Evolutionary conservation across 2,797 vertebrate species (phyloP).

Genomic region (Takifugu rubripes): DNA sequence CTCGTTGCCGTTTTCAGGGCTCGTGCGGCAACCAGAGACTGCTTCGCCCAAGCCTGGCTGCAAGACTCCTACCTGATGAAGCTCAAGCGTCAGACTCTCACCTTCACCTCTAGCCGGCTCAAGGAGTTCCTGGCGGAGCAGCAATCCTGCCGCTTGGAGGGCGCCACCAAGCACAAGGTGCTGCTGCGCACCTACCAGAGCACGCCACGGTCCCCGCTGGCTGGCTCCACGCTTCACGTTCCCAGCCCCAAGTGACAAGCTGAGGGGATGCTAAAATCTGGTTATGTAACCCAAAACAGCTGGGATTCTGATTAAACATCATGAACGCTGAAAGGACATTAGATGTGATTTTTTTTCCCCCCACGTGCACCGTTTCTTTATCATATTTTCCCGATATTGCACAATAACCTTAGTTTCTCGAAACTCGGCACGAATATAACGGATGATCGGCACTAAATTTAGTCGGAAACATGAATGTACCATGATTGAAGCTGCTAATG

Average conservation of each 20-base stretch:
- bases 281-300: background rate
- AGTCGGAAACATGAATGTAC: slow-evolving; percentile 48
- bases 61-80: slow-evolving; percentile 98
- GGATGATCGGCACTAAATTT: slow-evolving; percentile 28
- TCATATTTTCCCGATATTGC: slow-evolving; percentile 36
- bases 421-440: background rate
- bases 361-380: slow-evolving; percentile 39
- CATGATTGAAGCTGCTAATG: slow-evolving; percentile 66
- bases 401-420: slow-evolving; percentile 36
- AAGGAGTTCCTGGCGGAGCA: slow-evolving; percentile 93
- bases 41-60: slow-evolving; percentile 90
- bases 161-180: slow-evolving; percentile 91
- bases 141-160: slow-evolving; percentile 78
- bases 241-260: slow-evolving; percentile 63
- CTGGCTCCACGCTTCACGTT: slow-evolving; percentile 54
- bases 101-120: slow-evolving; percentile 88
- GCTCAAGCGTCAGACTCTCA: slow-evolving; percentile 91
- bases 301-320: background rate
- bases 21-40: slow-evolving; percentile 87
- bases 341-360: slow-evolving; percentile 28
- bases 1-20: slow-evolving; percentile 72
- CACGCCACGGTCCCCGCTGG: slow-evolving; percentile 50
- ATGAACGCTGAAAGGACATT: slow-evolving; percentile 13
- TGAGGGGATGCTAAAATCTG: background rate
- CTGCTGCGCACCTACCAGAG: slow-evolving; percentile 90